Percentiles rank a stretch among this genome's conserved stretches.
phyloP scores from a whole-genome alignment of 2,888 invertebrate species.

The Yponomeuta cagnagella region DNA sequence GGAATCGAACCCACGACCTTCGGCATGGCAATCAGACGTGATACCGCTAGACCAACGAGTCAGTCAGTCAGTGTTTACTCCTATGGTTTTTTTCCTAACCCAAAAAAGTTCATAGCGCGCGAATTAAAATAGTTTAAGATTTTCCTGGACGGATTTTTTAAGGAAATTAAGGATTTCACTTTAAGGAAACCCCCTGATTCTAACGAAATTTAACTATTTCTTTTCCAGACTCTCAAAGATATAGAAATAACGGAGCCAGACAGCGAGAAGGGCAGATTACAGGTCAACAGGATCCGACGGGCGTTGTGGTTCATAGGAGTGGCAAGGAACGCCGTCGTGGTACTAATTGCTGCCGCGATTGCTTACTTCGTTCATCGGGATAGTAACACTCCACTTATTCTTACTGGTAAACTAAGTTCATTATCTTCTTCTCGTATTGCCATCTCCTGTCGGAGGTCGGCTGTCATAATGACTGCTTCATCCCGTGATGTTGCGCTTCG shows the following conservation, averaged over 20 bases:
- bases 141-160: no score
- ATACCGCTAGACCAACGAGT: no score
- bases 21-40: no score
- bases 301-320: constrained; percentile 79
- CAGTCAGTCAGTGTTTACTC: no score
- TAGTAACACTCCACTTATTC: constrained; percentile 67
- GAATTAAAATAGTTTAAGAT: no score
- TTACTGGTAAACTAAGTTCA: constrained; percentile 69
- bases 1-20: no score
- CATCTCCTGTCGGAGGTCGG: no score
- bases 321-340: constrained; percentile 82
- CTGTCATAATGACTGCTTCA: no score
- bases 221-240: constrained; percentile 76
- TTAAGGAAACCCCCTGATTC: no score
- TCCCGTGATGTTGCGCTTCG: no score
- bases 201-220: not conserved
- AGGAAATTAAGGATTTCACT: no score
- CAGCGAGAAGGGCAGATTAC: constrained; percentile 45
- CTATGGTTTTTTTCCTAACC: not conserved
- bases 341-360: constrained; percentile 74
- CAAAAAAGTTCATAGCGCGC: constrained; percentile 10
- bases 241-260: constrained; percentile 47
- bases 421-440: not conserved
- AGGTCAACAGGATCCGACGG: constrained; percentile 50
- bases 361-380: constrained; percentile 72